Base-by-base conservation (phyloP, 2,113 vertebrate species). In the Periophthalmus modestus region DNA sequence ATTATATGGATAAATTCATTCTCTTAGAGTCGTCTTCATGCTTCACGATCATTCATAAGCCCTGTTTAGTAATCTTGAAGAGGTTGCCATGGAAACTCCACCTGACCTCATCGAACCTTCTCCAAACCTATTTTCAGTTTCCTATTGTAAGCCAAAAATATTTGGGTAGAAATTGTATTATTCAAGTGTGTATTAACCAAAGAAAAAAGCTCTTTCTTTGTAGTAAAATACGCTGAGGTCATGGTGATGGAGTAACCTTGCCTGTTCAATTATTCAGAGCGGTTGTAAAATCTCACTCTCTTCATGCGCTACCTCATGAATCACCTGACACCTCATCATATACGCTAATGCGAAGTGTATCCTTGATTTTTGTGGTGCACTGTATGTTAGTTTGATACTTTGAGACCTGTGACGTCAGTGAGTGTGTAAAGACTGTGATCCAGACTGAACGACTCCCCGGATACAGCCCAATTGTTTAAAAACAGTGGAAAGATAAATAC, bases 11-110 rank as follows among this genome's bases (percentile, higher is more conserved):
- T 54, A n/a, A 54, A 54, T 21, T 19, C 19, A 57, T 58, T 23
- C 11, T 4, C 36, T n/a, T n/a, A 39, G 12, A 58, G 15, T 58
- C 12, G 14, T 24, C 28, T 28, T 43, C 15, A 9, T 15, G 9
- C n/a, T 46, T 43, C 6, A 63, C 61, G 48, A 61, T 68, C 34
- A 34, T 75, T 1, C 21, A 24, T 15, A 18, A 18, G 24, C 23
- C 15, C 2, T 62, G 59, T 62, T 62, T 13, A n/a, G 33, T 21
- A n/a, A 46, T 69, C 47, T 13, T 36, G 11, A 48, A 39, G 47
- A 54, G 61, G 66, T 72, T 82, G 58, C 59, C 16, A 16, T 6
- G 43, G 28, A 66, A 66, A 69, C 54, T 43, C 50, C 50, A 39
- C 2, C 15, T 69, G 39, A 74, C 62, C 63, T 65, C 36, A 50